Conservation (phyloP, 1,140 invertebrate species). For the fruit fly (Drosophila melanogaster) region DNA sequence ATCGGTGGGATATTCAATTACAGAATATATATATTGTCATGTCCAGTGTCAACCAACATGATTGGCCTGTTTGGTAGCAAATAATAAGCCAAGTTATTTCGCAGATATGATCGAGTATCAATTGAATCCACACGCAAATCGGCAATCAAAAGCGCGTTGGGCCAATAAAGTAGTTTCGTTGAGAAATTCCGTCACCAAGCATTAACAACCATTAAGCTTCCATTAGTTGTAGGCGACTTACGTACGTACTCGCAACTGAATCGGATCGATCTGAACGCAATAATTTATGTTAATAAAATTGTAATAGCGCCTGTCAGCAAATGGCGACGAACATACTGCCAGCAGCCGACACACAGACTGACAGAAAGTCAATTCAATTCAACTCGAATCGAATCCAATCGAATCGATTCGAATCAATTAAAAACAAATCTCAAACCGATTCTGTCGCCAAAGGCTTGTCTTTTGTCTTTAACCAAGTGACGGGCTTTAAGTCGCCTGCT, state of each 20-base stretch:
- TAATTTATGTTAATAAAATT: slow-evolving; percentile 77
- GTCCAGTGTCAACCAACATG: slow-evolving; percentile 50
- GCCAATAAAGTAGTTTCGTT: slow-evolving; percentile 39
- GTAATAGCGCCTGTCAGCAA: slow-evolving; percentile 65
- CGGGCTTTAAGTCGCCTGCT: slow-evolving; percentile 10
- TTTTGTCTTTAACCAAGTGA: slow-evolving; percentile 47
- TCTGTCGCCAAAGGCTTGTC: slow-evolving; percentile 51
- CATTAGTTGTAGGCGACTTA: slow-evolving; percentile 38
- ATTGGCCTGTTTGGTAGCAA: slow-evolving; percentile 19
- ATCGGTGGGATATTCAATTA: slow-evolving; percentile 65
- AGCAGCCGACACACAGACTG: slow-evolving; percentile 35
- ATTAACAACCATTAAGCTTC: slow-evolving; percentile 61
- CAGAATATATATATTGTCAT: slow-evolving; percentile 67
- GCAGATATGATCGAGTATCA: slow-evolving; percentile 18
- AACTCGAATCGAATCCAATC: slow-evolving; percentile 44
- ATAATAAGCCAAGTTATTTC: slow-evolving; percentile 7
- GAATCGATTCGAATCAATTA: slow-evolving; percentile 71
- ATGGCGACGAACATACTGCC: slow-evolving; percentile 61
- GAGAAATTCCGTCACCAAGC: slow-evolving; percentile 36
- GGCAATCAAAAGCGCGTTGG: slow-evolving; percentile 47
- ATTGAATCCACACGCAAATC: slow-evolving; percentile 1
- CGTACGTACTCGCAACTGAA: neutral
- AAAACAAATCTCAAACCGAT: slow-evolving; percentile 57
- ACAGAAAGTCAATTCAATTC: slow-evolving; percentile 51
- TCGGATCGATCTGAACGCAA: slow-evolving; percentile 27